These are phyloP conservation scores for Virgularia gustaviana DNA, from an alignment of 92 coral and sea anemone species.

Conservation along the genomic window DNA sequence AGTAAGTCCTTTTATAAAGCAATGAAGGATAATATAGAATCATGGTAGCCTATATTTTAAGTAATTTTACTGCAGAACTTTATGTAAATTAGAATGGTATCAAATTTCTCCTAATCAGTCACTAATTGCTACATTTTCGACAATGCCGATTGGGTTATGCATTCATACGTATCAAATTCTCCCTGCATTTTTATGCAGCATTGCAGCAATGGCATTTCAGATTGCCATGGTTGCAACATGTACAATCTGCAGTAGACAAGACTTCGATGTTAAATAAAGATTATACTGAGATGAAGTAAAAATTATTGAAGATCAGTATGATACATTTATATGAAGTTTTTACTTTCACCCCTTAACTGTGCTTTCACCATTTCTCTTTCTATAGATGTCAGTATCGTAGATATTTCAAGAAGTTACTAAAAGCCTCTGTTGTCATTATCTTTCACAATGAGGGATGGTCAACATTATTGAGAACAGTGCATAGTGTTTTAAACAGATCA, in stretches of 20 bases:
- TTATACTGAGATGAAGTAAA: too few species aligned
- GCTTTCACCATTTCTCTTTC: neutral
- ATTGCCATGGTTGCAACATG: slow-evolving; percentile 13
- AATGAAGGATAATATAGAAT: neutral
- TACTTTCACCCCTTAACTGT: too few species aligned
- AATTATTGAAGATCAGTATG: too few species aligned
- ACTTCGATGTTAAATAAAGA: too few species aligned
- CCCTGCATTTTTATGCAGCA: too few species aligned
- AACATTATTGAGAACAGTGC: slow-evolving; percentile 84
- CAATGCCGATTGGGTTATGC: slow-evolving; percentile 23
- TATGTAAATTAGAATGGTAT: too few species aligned
- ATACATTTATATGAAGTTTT: too few species aligned
- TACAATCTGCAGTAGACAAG: neutral
- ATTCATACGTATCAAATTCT: too few species aligned
- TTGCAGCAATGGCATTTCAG: too few species aligned
- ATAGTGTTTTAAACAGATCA: slow-evolving; percentile 78
- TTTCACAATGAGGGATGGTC: slow-evolving; percentile 99
- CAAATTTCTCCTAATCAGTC: too few species aligned
- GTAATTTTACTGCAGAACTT: too few species aligned
- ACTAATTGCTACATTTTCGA: neutral
- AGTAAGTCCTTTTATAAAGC: too few species aligned
- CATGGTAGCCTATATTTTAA: neutral
- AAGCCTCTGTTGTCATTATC: slow-evolving; percentile 85
- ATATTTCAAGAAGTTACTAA: slow-evolving; percentile 64
- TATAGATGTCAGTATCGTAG: slow-evolving; percentile 70